Evolutionary conservation across 1,140 invertebrate genomes (phyloP).

Genomic region (Mactra quadrangularis): DNA sequence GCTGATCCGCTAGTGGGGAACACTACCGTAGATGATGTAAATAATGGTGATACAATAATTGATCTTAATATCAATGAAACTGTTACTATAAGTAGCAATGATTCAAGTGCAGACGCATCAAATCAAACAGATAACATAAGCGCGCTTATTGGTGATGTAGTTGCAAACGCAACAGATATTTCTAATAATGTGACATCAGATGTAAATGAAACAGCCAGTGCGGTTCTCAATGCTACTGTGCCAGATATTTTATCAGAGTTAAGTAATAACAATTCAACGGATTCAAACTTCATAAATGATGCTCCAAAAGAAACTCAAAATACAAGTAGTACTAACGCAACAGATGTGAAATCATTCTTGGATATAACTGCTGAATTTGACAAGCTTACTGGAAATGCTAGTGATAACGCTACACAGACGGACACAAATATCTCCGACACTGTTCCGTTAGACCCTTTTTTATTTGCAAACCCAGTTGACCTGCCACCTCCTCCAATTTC

Average conservation of each 20-base stretch:
- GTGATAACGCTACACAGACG: not conserved
- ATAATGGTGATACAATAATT: not conserved
- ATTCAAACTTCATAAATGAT: not conserved
- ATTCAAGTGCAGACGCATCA: not conserved
- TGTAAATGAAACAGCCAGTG: not conserved
- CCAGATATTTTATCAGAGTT: not conserved
- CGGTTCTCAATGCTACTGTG: too few species aligned
- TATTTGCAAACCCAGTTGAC: not conserved
- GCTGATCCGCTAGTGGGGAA: not conserved
- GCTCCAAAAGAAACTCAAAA: not conserved
- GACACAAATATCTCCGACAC: not conserved
- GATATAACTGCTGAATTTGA: not conserved
- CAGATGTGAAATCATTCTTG: not conserved
- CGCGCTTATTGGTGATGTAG: not conserved
- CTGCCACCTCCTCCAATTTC: slow-evolving; percentile 19
- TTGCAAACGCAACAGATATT: not conserved
- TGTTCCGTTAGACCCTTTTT: not conserved
- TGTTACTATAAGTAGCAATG: not conserved
- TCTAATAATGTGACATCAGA: not conserved
- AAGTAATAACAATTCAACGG: not conserved
- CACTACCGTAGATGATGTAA: not conserved
- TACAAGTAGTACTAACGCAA: not conserved
- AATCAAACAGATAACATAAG: not conserved
- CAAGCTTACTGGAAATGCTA: not conserved
- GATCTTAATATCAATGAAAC: too few species aligned